Conservation (phyloP, 2,888 invertebrate species). For the Chymomyza caudatula region DNA sequence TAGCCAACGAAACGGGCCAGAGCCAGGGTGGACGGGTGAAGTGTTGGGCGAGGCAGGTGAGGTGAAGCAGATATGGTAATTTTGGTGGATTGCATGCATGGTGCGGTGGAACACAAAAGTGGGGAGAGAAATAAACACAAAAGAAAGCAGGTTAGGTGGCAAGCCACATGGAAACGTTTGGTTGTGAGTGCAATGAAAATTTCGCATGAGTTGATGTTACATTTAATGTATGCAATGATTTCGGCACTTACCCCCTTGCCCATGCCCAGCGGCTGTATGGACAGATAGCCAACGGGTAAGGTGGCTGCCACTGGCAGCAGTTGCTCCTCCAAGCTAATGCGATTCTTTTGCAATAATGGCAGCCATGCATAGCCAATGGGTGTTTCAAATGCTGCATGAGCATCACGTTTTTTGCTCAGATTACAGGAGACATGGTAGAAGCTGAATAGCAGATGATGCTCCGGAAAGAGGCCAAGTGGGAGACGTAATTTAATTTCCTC, state of each 20-base stretch:
- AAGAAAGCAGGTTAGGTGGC: constrained; percentile 51
- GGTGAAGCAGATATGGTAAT: constrained; percentile 16
- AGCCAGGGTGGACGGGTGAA: constrained; percentile 5
- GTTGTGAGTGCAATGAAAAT: constrained; percentile 24
- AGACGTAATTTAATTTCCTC: constrained; percentile 95
- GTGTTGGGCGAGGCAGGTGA: constrained; percentile 16
- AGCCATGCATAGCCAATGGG: constrained; percentile 97
- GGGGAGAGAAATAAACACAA: constrained; percentile 32
- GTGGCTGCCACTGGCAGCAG: constrained; percentile 91
- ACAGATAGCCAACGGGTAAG: constrained; percentile 92
- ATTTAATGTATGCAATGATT: constrained; percentile 1
- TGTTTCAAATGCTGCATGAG: constrained; percentile 84
- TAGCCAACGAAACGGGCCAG: constrained; percentile 58
- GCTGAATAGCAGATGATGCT: constrained; percentile 95
- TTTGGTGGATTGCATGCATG: constrained; percentile 18
- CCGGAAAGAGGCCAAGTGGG: constrained; percentile 89
- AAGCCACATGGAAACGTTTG: constrained; percentile 33
- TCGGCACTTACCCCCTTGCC: constrained; percentile 88
- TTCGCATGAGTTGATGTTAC: constrained; percentile 47
- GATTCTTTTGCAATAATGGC: constrained; percentile 90
- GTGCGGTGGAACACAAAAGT: constrained; percentile 6
- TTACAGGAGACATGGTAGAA: constrained; percentile 98
- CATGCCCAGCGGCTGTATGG: constrained; percentile 92
- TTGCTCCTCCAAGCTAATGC: constrained; percentile 89
- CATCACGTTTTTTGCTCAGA: constrained; percentile 87